Conservation (phyloP, 2,797 vertebrate genomes). For the Paguma larvata region DNA sequence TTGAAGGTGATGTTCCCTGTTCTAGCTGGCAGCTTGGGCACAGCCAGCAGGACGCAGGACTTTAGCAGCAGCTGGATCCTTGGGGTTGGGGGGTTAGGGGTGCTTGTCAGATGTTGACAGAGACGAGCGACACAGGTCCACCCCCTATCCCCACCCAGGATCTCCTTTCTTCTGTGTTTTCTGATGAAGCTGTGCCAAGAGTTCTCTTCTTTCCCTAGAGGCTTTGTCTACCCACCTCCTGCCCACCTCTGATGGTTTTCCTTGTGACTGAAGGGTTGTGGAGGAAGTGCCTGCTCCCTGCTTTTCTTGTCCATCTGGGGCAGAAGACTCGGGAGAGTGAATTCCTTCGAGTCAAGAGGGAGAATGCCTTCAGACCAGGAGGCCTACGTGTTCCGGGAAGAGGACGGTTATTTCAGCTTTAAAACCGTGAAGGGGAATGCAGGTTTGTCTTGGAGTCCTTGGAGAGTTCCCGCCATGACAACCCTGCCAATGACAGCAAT, state of each 20-base stretch:
- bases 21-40: not conserved
- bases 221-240: not conserved
- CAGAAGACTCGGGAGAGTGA: not conserved
- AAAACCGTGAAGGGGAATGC: not conserved
- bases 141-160: not conserved
- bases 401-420: not conserved
- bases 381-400: not conserved
- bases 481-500: accelerated
- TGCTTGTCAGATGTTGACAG: not conserved
- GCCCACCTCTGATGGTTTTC: not conserved
- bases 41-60: not conserved
- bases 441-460: not conserved
- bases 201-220: not conserved
- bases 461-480: not conserved
- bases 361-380: not conserved
- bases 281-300: not conserved
- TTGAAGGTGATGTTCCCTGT: accelerated
- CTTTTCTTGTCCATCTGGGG: not conserved
- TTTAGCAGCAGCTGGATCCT: not conserved
- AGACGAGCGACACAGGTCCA: not conserved
- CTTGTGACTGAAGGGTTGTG: not conserved
- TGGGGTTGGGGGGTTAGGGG: not conserved
- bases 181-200: not conserved
- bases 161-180: not conserved
- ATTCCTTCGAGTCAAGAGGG: not conserved